These are phyloP conservation scores for Anisognathus igniventris DNA, from an alignment of 2,797 vertebrate species.

Conservation along the genomic window DNA sequence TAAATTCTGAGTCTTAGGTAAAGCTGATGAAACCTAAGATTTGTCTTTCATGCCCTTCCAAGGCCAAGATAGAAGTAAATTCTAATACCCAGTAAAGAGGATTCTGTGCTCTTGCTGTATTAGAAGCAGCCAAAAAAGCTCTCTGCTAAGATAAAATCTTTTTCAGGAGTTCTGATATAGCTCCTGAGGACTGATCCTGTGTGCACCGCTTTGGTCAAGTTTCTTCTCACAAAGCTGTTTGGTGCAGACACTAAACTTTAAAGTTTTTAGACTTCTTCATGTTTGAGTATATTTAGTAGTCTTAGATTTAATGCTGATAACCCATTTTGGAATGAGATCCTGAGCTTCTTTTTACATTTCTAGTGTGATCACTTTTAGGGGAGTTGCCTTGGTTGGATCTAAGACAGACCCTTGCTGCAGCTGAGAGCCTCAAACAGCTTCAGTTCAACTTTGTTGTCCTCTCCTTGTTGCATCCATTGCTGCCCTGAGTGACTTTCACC, in stretches of 20 bases:
- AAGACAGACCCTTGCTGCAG: neutral
- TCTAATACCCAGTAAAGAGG: neutral
- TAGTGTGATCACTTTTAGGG: neutral
- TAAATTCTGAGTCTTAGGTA: neutral
- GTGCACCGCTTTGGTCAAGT: neutral
- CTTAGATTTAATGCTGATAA: neutral
- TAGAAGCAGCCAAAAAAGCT: neutral
- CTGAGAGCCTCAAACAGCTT: neutral
- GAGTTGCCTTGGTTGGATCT: neutral
- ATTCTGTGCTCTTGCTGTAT: neutral
- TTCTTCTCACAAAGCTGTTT: neutral
- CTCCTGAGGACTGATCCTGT: neutral
- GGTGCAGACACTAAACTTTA: neutral
- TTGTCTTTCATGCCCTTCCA: conserved; percentile 7
- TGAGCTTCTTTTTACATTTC: neutral
- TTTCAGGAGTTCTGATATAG: neutral
- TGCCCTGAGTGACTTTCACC: neutral
- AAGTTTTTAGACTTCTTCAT: neutral
- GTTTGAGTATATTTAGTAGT: neutral
- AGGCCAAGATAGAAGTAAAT: neutral
- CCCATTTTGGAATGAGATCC: neutral
- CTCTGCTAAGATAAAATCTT: neutral
- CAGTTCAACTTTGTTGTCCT: neutral
- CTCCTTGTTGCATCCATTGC: neutral
- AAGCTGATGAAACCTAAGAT: neutral